Evolutionary conservation across 2,113 vertebrate genomes (phyloP).

Genomic region (Zosterops lateralis): DNA sequence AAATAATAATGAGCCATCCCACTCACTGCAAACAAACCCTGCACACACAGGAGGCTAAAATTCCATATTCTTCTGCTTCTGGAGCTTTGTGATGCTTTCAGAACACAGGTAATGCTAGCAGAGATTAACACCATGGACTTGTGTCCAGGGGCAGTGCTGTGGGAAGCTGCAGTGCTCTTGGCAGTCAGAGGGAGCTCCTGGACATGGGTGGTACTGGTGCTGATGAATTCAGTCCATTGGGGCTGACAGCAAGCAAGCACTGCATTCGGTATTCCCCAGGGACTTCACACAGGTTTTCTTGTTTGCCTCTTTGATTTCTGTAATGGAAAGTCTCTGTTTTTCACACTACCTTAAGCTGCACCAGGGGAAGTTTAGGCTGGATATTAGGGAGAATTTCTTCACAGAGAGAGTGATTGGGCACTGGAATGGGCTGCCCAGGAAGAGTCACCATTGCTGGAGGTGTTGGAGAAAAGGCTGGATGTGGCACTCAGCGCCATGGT

Average conservation of each 20-base stretch:
- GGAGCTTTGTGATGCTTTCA: not conserved
- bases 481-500: not conserved
- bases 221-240: accelerated
- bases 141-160: not conserved
- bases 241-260: not conserved
- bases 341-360: not conserved
- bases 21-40: not conserved
- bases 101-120: too few relatives aligned
- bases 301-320: not conserved
- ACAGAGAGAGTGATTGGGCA: too few relatives aligned
- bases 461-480: not conserved
- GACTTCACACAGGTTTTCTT: accelerated
- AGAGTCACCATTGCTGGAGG: not conserved
- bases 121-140: not conserved
- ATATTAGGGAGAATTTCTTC: not conserved
- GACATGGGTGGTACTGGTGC: not conserved
- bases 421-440: not conserved
- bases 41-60: accelerated
- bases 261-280: not conserved
- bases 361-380: not conserved
- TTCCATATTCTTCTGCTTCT: not conserved
- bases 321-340: not conserved
- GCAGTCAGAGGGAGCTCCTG: not conserved
- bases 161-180: not conserved
- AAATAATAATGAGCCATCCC: not conserved